Evolutionary conservation across 2,113 vertebrate species (phyloP), one percentile per base, ranked within the genome.

Genomic region (Catharus fuscescens): DNA sequence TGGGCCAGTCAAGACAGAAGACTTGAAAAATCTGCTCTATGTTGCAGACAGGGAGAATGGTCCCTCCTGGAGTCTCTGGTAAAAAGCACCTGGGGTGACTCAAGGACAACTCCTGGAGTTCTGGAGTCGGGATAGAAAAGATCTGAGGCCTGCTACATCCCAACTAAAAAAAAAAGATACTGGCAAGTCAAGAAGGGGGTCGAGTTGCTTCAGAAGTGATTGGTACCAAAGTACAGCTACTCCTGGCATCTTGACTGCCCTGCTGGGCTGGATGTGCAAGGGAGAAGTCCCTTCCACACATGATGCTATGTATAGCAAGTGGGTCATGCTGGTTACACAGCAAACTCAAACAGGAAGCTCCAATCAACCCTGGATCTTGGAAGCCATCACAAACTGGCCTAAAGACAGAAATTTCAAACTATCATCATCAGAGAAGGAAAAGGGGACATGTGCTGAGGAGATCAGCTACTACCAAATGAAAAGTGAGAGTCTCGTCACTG

Each of bases 111-210:
- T 4, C 8, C 48, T 8, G 8, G 28, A 38, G 26, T 18, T 72
- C 23, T 47, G 18, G 29, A 40, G 42, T 7, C 0, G 0, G 15
- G 60, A 40, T 40, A 40, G 15, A 13, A 20, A 65, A 29, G 42
- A 57, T 13, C 36, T 0, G 0, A 40, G 29, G 29, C 34, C 24
- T 48, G 34, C 15, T 48, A 48, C 1, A 1, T 19, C 18, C 42
- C 29, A 40, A 6, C 15, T 20, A 18, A 64, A 54, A 40, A 47
- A 28, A 23, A 40, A 40, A 28, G 18, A n/a, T 12, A 48, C 12
- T 19, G 9, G 12, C 15, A 65, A 29, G 8, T 56, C 40, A n/a
- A 8, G 14, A 65, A 40, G 42, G 29, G 19, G n/a, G 10, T 65
- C 0, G 5, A 56, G 18, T 12, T 56, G 23, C 29, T 48, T 74